Evolutionary conservation across 2,888 invertebrate genomes (phyloP).

Genomic region (Kryphioiulus occultus): DNA sequence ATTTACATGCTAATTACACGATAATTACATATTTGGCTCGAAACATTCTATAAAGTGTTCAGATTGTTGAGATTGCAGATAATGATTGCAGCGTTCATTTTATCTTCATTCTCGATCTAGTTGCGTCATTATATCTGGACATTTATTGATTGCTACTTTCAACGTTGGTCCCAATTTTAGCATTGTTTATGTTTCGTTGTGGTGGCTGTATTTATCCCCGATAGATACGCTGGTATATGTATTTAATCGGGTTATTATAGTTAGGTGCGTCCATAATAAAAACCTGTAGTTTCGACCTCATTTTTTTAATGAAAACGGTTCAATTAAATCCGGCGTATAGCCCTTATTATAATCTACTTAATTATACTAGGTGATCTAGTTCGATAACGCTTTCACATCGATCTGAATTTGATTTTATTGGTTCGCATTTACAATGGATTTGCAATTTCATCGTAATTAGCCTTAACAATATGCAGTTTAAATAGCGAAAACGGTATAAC

Average conservation of each 20-base stretch:
- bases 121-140: neutral
- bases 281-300: conserved; percentile 13
- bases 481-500: no score
- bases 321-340: neutral
- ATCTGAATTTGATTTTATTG: conserved; percentile 23
- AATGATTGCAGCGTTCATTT: neutral
- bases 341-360: neutral
- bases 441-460: neutral
- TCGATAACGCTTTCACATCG: neutral
- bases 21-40: conserved; percentile 10
- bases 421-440: neutral
- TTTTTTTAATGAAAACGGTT: neutral
- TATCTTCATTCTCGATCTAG: neutral
- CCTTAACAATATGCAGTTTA: neutral
- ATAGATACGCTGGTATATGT: neutral
- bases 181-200: neutral
- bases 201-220: neutral
- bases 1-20: no score
- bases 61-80: neutral
- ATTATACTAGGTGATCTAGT: neutral
- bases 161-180: neutral
- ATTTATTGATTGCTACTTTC: conserved; percentile 6
- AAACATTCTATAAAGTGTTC: neutral
- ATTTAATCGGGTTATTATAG: conserved; percentile 23
- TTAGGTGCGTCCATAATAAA: neutral